phyloP scores from a whole-genome alignment of 2,113 vertebrate species.

The Brachyistius frenatus region DNA sequence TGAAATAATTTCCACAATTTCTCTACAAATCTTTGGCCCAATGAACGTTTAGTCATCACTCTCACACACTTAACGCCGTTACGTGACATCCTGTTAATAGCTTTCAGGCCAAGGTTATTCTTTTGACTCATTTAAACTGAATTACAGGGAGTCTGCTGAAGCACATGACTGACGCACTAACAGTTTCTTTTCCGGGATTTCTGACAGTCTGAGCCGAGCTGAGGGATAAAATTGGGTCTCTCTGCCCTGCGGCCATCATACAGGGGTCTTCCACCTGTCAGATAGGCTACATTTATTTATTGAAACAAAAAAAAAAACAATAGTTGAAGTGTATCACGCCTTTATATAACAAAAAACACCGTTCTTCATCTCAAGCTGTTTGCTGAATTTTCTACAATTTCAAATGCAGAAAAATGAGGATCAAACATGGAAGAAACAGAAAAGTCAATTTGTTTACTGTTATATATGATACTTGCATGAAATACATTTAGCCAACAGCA shows the following conservation, averaged over 20 bases:
- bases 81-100: not conserved
- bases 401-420: too few relatives aligned
- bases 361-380: too few relatives aligned
- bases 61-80: not conserved
- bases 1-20: not conserved
- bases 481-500: too few relatives aligned
- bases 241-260: constrained; percentile 12
- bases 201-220: constrained; percentile 3
- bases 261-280: constrained; percentile 20
- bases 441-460: too few relatives aligned
- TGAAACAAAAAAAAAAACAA: not conserved
- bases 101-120: not conserved
- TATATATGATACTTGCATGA: too few relatives aligned
- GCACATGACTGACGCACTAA: not conserved
- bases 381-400: too few relatives aligned
- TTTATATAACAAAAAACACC: not conserved
- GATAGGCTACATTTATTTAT: constrained; percentile 5
- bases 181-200: not conserved
- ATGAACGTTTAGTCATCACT: not conserved
- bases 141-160: not conserved
- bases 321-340: not conserved
- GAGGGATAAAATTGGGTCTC: not conserved
- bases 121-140: not conserved
- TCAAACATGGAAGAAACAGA: too few relatives aligned
- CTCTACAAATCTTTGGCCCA: not conserved